These are phyloP conservation scores for Stegana nigrithorax DNA, from an alignment of 2,888 invertebrate genomes.

Conservation along the genomic window DNA sequence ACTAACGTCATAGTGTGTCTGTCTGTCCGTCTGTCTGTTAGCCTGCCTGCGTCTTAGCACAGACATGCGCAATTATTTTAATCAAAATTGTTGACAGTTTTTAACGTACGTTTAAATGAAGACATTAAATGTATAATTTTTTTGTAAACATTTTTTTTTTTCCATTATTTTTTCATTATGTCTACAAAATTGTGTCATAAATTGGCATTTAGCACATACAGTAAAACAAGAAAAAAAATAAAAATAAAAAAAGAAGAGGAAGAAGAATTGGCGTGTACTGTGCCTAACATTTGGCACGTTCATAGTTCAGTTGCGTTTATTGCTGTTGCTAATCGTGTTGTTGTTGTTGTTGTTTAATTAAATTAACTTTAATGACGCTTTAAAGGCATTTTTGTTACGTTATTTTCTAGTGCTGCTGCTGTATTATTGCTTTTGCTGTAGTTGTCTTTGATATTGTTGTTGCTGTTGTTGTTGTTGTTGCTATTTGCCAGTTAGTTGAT, in stretches of 20 bases:
- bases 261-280: conserved; percentile 1
- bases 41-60: too few relatives aligned
- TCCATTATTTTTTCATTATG: conserved; percentile 49
- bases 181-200: conserved; percentile 45
- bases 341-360: conserved; percentile 44
- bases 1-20: neutral
- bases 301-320: conserved; percentile 14
- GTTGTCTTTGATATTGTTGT: conserved; percentile 27
- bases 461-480: too few relatives aligned
- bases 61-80: conserved; percentile 57
- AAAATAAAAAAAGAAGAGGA: neutral
- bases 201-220: conserved; percentile 31
- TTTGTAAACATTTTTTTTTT: neutral
- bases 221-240: conserved; percentile 29
- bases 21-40: neutral
- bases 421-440: neutral
- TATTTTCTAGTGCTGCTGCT: neutral
- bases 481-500: conserved; percentile 5
- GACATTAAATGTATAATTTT: conserved; percentile 38
- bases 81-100: conserved; percentile 59
- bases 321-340: neutral
- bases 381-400: conserved; percentile 39
- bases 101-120: conserved; percentile 51
- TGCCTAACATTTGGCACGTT: conserved; percentile 18
- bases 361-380: conserved; percentile 55